Percentiles rank a stretch among this genome's conserved stretches.
phyloP scores from a whole-genome alignment of 2,888 invertebrate species.

The Branchipolynoe longqiensis region DNA sequence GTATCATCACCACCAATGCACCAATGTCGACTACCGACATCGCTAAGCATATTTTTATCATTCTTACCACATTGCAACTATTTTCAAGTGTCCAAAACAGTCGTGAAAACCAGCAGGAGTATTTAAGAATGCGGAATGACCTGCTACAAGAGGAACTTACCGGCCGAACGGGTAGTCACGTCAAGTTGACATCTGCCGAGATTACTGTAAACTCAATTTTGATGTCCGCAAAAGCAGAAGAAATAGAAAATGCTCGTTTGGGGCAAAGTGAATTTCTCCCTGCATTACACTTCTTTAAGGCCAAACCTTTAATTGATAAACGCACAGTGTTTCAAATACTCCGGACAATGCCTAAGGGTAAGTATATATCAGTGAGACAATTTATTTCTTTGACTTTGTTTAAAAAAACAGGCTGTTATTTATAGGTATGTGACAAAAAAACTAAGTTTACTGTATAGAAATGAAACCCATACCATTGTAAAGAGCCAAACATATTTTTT shows the following conservation, averaged over 20 bases:
- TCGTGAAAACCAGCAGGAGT: constrained; percentile 52
- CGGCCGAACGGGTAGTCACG: constrained; percentile 68
- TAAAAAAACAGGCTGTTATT: no score
- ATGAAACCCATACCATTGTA: no score
- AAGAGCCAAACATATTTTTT: no score
- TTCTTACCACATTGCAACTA: background rate
- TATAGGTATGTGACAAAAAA: no score
- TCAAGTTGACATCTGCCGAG: constrained; percentile 69
- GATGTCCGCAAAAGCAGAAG: constrained; percentile 68
- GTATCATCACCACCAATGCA: constrained; percentile 14
- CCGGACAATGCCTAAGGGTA: constrained; percentile 74
- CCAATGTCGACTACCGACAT: no score
- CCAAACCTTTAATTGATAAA: constrained; percentile 68
- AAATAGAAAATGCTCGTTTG: constrained; percentile 33
- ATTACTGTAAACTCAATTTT: constrained; percentile 68
- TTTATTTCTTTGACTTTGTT: no score
- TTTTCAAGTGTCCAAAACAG: background rate
- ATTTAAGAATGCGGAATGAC: constrained; percentile 49
- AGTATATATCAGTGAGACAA: background rate
- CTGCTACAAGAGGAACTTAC: constrained; percentile 67
- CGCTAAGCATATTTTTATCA: background rate
- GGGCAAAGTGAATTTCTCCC: constrained; percentile 62
- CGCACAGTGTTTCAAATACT: constrained; percentile 72
- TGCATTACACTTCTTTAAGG: constrained; percentile 65
- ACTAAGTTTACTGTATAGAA: no score